Evolutionary conservation across 2,113 vertebrate genomes (phyloP), one percentile per base, ranked within the genome.

Genomic region (Gymnocephalus cernua): DNA sequence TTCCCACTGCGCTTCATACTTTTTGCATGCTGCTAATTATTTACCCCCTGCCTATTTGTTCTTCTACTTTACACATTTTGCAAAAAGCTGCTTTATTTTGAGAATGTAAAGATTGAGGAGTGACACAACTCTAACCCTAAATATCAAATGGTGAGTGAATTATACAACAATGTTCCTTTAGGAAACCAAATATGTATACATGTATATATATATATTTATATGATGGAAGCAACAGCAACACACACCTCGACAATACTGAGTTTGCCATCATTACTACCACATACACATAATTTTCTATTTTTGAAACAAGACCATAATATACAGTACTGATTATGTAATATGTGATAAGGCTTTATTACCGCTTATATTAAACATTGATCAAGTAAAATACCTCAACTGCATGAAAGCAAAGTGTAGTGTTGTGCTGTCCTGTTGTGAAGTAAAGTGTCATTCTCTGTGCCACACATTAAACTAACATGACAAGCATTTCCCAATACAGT

Each of bases 351-450:
- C 19, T 21, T 63, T 18, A 35, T 47, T 16, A 35, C 23, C 50
- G 16, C 50, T 35, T 16, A 21, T 19, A 50, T 56, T 45, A 14
- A 29, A 15, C 25, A 29, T 6, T 4, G 6, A 41, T 25, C 16
- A 18, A 57, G 69, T 48, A 50, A 70, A 92, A 76, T 62, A 66
- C 48, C 32, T 64, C 10, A 59, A 18, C 51, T 89, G 93, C 94
- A 93, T 94, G 91, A 85, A 54, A 41, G 72, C 68, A 63, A 89
- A 82, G 48, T 91, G 71, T 66, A 85, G 77, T 90, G 82, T 77
- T 64, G 86, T 91, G 85, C 44, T 71, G 90, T 95, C 88, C 77
- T 91, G 87, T 82, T 90, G 93, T 95, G 86, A 74, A 87, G 92
- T 94, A 82, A 87, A 86, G 80, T 92, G 76, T 86, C 75, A 79